phyloP scores from a whole-genome alignment of 1,140 invertebrate genomes.

The Calephelis virginiensis region DNA sequence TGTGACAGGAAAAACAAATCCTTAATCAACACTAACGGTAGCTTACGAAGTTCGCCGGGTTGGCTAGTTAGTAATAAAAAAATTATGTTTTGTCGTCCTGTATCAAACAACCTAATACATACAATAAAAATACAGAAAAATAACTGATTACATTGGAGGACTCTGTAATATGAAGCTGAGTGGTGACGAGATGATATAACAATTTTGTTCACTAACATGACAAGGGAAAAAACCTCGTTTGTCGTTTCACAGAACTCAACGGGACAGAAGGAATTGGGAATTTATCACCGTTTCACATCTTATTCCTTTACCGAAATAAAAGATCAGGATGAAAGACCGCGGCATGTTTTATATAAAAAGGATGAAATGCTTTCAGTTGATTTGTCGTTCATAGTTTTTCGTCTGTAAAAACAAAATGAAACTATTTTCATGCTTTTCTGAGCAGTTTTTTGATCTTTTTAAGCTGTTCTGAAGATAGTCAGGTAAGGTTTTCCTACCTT shows the following conservation, averaged over 20 bases:
- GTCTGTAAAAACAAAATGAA: neutral
- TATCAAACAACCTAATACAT: too few relatives aligned
- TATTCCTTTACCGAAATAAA: conserved; percentile 27
- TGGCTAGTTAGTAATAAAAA: too few relatives aligned
- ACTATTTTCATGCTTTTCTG: neutral
- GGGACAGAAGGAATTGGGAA: conserved; percentile 33
- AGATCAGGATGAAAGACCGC: conserved; percentile 23
- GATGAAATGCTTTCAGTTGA: conserved; percentile 15
- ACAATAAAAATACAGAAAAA: too few relatives aligned
- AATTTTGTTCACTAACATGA: conserved; percentile 22
- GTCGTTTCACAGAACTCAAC: conserved; percentile 28
- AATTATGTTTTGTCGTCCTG: too few relatives aligned
- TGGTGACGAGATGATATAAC: conserved; percentile 16
- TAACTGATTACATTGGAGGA: neutral
- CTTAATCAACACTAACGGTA: too few relatives aligned
- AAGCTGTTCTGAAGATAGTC: too few relatives aligned
- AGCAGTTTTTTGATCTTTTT: too few relatives aligned
- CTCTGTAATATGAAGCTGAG: conserved; percentile 3
- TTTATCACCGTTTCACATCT: conserved; percentile 30
- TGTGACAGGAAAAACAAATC: too few relatives aligned
- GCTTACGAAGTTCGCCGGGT: too few relatives aligned
- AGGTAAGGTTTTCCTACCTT: too few relatives aligned
- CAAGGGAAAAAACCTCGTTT: conserved; percentile 20
- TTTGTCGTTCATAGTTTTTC: conserved; percentile 10
- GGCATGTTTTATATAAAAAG: conserved; percentile 19